Evolutionary conservation across 1,140 invertebrate species (phyloP).

Genomic region (Argopecten irradians): DNA sequence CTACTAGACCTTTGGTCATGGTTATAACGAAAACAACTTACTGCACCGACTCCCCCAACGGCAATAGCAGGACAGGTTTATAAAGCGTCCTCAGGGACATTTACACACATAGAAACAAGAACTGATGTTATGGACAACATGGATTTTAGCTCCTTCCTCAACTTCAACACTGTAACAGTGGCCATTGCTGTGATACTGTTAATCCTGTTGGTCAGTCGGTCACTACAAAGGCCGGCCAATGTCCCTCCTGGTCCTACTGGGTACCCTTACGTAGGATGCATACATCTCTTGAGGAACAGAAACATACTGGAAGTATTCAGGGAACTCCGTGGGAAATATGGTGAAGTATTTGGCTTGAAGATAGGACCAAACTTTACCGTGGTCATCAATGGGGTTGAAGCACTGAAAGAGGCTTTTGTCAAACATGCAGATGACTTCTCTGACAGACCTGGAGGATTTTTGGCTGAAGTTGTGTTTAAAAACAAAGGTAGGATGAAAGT

Average conservation of each 20-base stretch:
- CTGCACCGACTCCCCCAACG: no score
- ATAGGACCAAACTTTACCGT: slow-evolving; percentile 44
- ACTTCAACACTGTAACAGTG: background rate
- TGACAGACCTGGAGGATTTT: slow-evolving; percentile 33
- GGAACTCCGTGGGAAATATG: slow-evolving; percentile 35
- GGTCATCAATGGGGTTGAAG: slow-evolving; percentile 51
- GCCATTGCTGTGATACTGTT: background rate
- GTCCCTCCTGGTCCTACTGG: background rate
- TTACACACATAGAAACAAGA: no score
- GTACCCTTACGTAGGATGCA: background rate
- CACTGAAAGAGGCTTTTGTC: slow-evolving; percentile 54
- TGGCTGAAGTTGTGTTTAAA: background rate
- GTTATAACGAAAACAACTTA: no score
- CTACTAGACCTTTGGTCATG: no score
- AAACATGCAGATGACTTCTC: slow-evolving; percentile 46
- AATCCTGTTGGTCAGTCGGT: background rate
- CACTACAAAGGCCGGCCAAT: background rate
- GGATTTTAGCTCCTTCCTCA: background rate
- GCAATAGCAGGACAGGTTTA: no score
- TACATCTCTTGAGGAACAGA: background rate
- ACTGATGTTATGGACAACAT: background rate
- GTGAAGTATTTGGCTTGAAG: slow-evolving; percentile 50
- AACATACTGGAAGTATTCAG: background rate
- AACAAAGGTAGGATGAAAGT: background rate
- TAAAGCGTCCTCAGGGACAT: no score